Evolutionary conservation across 2,888 invertebrate genomes (phyloP), one percentile per base, ranked within the genome.

Genomic region (Pomacea canaliculata): DNA sequence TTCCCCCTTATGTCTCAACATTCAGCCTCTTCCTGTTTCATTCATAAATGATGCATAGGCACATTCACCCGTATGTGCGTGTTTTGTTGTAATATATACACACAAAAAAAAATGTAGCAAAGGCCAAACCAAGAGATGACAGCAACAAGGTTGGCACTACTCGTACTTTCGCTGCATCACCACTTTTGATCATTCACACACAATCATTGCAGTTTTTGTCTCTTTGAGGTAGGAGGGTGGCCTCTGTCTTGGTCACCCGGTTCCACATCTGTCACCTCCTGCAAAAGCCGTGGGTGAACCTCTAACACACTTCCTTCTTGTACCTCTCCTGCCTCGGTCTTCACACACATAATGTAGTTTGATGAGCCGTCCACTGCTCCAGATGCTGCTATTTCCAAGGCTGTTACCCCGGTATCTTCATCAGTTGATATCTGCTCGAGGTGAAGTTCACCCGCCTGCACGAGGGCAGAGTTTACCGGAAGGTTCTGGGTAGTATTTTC

Each of bases 331-430:
- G 51, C 48, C 60, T 76, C 66, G 13, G 67, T 72, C 60, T 72
- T 74, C n/a, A 67, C 68, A 23, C 74, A 74, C 74, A 74, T 74
- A n/a, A 69, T 67, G 60, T 74, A 69, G 63, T 46, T 69, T 19
- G 74, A 23, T 18, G 60, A 5, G 60, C 4, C 60, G 63, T 63
- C 27, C 12, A 19, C 10, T 63, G 63, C 5, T 12, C 19, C 27
- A 19, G 23, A 23, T n/a, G 63, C 63, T 12, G 27, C 8, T n/a
- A 27, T 63, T 63, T 63, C 63, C 27, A 23, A n/a, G 51, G 51
- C 51, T 56, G 51, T 56, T 27, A 63, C 63, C 10, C 23, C 60
- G 12, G 51, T 8, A n/a, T 18, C 19, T 10, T 23, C 37, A 60
- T 27, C 46, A 19, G 37, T 60, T n/a, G 73, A 59, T n/a, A 68